A percentile compares a stretch with the other conserved stretches of the same genome.
Evolutionary conservation across 1,140 invertebrate genomes (phyloP).

Genomic region (Eriocheir sinensis): DNA sequence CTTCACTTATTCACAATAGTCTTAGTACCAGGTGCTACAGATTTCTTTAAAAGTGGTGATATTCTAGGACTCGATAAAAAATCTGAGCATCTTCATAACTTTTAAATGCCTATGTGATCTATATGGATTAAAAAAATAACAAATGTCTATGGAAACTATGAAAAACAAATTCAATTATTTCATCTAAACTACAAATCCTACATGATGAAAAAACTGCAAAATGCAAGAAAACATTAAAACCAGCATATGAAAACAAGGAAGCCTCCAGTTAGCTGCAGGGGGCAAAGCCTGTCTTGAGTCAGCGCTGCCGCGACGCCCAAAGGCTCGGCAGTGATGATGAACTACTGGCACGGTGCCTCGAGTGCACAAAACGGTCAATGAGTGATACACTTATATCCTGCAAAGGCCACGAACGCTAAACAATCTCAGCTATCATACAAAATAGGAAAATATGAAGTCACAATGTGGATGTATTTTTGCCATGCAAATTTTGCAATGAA

Average conservation of each 20-base stretch:
- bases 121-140: conserved; percentile 12
- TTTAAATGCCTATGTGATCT: neutral
- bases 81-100: neutral
- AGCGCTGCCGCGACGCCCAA: neutral
- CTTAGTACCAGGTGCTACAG: conserved; percentile 6
- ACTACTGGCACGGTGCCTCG: neutral
- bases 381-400: conserved; percentile 24
- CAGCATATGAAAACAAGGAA: neutral
- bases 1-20: neutral
- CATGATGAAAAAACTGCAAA: neutral
- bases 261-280: neutral
- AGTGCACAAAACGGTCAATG: neutral
- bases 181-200: neutral
- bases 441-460: conserved; percentile 20
- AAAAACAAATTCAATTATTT: neutral
- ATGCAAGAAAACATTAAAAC: neutral
- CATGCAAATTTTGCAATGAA: neutral
- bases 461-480: neutral
- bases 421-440: conserved; percentile 42
- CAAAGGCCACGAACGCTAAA: conserved; percentile 56
- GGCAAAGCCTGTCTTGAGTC: neutral
- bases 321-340: neutral
- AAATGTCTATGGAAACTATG: neutral
- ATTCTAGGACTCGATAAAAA: neutral
- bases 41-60: conserved; percentile 3